These are phyloP conservation scores for Rhorus exstirpatorius DNA, from an alignment of 2,888 invertebrate species.

Conservation along the genomic window DNA sequence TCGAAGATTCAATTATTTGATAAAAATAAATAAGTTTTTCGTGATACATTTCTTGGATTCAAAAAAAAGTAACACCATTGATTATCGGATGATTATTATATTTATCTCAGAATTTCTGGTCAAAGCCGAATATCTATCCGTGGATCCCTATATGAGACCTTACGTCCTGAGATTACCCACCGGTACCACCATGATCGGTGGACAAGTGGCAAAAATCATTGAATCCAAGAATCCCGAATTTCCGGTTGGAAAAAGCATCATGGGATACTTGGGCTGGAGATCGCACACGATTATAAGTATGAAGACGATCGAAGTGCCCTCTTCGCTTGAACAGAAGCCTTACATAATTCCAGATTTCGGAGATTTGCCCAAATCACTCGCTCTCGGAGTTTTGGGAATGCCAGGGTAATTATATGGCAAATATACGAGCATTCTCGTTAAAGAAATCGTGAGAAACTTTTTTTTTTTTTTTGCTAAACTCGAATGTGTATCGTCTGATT, in stretches of 20 bases:
- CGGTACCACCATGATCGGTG: slow-evolving; percentile 90
- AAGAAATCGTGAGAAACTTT: no score
- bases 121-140: slow-evolving; percentile 90
- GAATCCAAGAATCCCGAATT: slow-evolving; percentile 89
- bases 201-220: slow-evolving; percentile 90
- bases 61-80: not conserved
- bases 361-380: slow-evolving; percentile 88
- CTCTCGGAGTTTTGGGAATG: slow-evolving; percentile 91
- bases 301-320: fast-evolving
- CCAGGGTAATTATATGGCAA: slow-evolving; percentile 90
- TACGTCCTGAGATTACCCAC: slow-evolving; percentile 87
- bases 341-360: slow-evolving; percentile 88
- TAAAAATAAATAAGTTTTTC: no score
- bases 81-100: not conserved
- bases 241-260: slow-evolving; percentile 89
- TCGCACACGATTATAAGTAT: slow-evolving; percentile 87
- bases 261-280: slow-evolving; percentile 91
- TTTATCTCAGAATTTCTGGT: slow-evolving; percentile 88
- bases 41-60: no score
- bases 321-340: slow-evolving; percentile 64
- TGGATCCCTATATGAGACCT: slow-evolving; percentile 91
- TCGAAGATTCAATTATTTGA: no score
- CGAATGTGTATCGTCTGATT: no score
- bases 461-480: no score
- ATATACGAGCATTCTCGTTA: no score